phyloP scores from a whole-genome alignment of 2,797 vertebrate genomes.

The Monodelphis domestica region DNA sequence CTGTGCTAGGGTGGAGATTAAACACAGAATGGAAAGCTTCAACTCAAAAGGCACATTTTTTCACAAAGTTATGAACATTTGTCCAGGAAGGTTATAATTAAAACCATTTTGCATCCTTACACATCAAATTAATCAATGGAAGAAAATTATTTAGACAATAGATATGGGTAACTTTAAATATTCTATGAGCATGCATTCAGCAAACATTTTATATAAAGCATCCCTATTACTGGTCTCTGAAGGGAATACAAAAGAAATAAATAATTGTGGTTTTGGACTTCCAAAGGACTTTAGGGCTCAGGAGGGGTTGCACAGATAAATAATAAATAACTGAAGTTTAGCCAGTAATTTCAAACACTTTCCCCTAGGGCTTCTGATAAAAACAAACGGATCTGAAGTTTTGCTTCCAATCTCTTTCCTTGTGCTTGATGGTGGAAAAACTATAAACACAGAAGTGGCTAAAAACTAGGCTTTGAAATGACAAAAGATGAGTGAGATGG shows the following conservation, averaged over 20 bases:
- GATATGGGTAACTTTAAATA: neutral
- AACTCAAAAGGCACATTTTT: conserved; percentile 63
- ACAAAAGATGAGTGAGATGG: neutral
- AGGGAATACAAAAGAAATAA: neutral
- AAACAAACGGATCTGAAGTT: neutral
- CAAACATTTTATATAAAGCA: neutral
- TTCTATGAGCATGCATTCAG: neutral
- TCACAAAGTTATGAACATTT: conserved; percentile 71
- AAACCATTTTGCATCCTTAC: conserved; percentile 75
- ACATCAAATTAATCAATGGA: conserved; percentile 62
- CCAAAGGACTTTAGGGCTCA: neutral
- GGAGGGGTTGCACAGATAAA: neutral
- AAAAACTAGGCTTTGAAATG: neutral
- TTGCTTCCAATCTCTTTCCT: neutral
- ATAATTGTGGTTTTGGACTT: neutral
- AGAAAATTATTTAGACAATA: conserved; percentile 56
- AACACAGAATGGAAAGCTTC: conserved; percentile 72
- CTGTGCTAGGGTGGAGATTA: conserved; percentile 71
- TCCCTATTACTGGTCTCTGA: neutral
- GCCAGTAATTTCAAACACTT: neutral
- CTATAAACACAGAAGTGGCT: neutral
- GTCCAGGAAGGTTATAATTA: conserved; percentile 76
- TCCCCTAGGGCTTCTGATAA: neutral
- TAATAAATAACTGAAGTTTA: conserved; percentile 1
- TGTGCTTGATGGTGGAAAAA: neutral